Evolutionary conservation across 1,140 invertebrate species (phyloP), one percentile per base, ranked within the genome.

Genomic region (Anastrepha ludens): DNA sequence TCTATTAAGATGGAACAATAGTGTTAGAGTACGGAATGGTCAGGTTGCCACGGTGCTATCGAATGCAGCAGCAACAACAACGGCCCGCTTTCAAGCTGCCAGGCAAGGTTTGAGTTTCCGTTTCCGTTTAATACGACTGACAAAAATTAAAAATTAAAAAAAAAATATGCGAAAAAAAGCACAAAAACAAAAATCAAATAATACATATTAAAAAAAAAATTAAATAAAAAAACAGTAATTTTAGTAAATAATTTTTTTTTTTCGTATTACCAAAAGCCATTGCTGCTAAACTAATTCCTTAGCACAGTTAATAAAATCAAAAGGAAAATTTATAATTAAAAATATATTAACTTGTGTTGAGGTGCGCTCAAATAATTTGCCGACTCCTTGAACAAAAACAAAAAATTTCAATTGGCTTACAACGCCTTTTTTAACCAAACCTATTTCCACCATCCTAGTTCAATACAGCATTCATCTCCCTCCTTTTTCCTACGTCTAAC

Each of bases 1-100:
- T 29, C 88, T 94, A 85, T 90, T 94, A 89, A 93, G 94, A 90
- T 94, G 94, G 94, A 92, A 89, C 78, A 90, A 89, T 89, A 89
- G 87, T 87, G 87, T 60, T 86, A 86, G 70, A 85, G 20, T 47
- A 59, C 87, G 58, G 20, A 85, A 87, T 90, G 88, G 87, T 87
- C 67, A 89, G 89, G 86, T 86, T 90, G 88, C 90, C 90, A 87
- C 91, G 89, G 87, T 86, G 62, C 64, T 88, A 88, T 62, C 87
- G 87, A 86, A 65, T 67, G 47, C 78, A 85, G 78, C 55, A 74
- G 50, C 89, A 81, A 60, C 88, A 60, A 44, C 87, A 41, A 47
- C 74, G 47, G 74, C 74, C 39, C 74, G 60, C 44, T 88, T 87
- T 89, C 90, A 89, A 88, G 92, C 92, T 89, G 92, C 91, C 90